Base-by-base conservation (phyloP, 2,113 vertebrate genomes). In the Semnornis frantzii region DNA sequence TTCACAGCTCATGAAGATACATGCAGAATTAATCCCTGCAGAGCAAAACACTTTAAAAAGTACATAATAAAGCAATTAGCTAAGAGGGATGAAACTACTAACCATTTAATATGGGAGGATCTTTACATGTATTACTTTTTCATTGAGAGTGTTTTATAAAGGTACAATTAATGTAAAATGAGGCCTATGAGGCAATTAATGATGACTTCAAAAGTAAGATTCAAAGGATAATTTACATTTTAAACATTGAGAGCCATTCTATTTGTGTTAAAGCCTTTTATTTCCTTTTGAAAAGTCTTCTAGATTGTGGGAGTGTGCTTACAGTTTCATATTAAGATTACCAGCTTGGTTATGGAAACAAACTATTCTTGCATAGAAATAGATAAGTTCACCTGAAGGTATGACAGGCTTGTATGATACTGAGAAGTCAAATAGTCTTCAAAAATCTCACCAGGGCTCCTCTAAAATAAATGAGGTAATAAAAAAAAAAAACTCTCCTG, bases 31-130 rank as follows among this genome's bases (percentile, higher is more conserved):
- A 98, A 97, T 96, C 92, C 95, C 93, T 37, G 63, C 85, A 95
- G 95, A 97, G 95, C 88, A 95, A 93, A 97, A 85, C 91, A 85
- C 89, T 97, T 93, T 10, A 1, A 95, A 96, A 96, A 94, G 85
- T 90, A 96, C 82, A 80, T 94, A 96, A 97, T 95, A 93, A 97
- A 96, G 90, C 94, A 89, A 83, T 96, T 96, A 96, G 50, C 92
- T 92, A 44, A 93, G 82, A 71, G 66, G 75, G 74, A 82, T 42
- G n/a, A 19, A 28, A 62, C 66, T 75, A 73, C 37, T 68, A 78
- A 77, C 74, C 70, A 25, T 78, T 85, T 88, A 92, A 71, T 75
- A 76, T 52, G 19, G 63, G 76, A 90, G 83, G 70, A 82, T 85
- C 71, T 96, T 93, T 89, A 44, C 69, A 31, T 59, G 59, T 27